phyloP scores from a whole-genome alignment of 2,113 vertebrate species.

The Chloroceryle aenea region DNA sequence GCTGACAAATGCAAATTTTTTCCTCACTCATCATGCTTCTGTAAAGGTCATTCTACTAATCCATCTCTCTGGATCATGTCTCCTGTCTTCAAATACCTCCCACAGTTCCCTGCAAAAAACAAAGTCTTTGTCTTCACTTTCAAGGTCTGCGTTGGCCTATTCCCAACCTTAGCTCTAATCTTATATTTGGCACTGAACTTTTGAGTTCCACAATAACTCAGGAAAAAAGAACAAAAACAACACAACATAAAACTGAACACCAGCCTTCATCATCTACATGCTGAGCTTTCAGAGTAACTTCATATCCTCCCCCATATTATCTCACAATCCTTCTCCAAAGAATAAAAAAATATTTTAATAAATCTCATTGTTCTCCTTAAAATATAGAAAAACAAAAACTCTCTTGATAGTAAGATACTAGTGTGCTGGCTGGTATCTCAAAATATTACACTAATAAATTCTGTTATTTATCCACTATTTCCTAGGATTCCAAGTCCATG shows the following conservation, averaged over 20 bases:
- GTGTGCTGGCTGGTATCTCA: not conserved
- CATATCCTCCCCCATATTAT: not conserved
- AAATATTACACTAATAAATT: not conserved
- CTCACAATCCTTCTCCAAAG: not conserved
- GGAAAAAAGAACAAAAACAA: not conserved
- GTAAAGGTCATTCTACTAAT: constrained; percentile 41
- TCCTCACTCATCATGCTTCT: not conserved
- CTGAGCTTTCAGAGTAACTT: not conserved
- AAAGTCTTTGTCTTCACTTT: not conserved
- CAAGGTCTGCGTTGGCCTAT: not conserved
- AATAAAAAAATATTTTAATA: not conserved
- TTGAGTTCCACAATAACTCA: not conserved
- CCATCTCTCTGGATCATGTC: not conserved
- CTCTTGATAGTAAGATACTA: not conserved
- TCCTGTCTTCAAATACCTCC: not conserved
- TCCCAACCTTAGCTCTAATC: not conserved
- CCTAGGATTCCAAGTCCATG: not conserved
- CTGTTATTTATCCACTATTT: not conserved
- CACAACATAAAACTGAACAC: not conserved
- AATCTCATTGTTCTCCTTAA: not conserved
- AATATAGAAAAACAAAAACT: fast-evolving
- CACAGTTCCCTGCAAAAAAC: not conserved
- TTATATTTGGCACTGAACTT: not conserved
- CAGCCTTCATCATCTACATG: not conserved
- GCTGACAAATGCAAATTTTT: not conserved